Conservation (phyloP, 1,140 invertebrate species). For the Pseudomyrmex pallidus region DNA sequence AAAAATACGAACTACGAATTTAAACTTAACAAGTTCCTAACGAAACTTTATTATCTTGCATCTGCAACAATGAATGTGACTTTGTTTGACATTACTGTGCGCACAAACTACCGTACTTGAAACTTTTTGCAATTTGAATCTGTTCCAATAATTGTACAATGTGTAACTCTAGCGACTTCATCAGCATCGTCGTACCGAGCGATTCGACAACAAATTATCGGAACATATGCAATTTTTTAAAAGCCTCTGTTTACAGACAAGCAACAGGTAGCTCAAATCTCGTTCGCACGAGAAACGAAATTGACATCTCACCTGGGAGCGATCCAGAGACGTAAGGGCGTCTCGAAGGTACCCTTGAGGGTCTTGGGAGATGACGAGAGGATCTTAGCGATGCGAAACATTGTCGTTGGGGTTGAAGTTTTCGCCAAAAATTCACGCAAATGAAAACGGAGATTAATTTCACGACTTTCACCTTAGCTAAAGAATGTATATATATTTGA, state of each 20-base stretch:
- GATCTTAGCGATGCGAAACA: slow-evolving; percentile 15
- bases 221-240: not conserved
- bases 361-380: not conserved
- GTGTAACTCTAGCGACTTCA: too few species aligned
- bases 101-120: not conserved
- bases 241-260: not conserved
- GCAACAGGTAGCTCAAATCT: slow-evolving; percentile 6
- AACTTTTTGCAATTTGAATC: not conserved
- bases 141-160: not conserved
- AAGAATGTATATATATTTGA: too few species aligned
- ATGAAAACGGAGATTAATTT: not conserved
- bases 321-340: not conserved
- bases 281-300: not conserved
- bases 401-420: not conserved
- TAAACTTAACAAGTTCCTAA: too few species aligned
- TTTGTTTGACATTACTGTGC: not conserved
- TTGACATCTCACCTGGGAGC: not conserved
- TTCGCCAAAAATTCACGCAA: not conserved
- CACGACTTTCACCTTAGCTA: too few species aligned
- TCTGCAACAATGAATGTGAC: not conserved
- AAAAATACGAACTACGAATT: too few species aligned
- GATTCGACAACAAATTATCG: not conserved
- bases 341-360: slow-evolving; percentile 11
- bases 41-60: not conserved
- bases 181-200: too few species aligned